A percentile compares a stretch with the other conserved stretches of the same genome.
Evolutionary conservation across 2,113 vertebrate species (phyloP).

Genomic region (Oenanthe melanoleuca): DNA sequence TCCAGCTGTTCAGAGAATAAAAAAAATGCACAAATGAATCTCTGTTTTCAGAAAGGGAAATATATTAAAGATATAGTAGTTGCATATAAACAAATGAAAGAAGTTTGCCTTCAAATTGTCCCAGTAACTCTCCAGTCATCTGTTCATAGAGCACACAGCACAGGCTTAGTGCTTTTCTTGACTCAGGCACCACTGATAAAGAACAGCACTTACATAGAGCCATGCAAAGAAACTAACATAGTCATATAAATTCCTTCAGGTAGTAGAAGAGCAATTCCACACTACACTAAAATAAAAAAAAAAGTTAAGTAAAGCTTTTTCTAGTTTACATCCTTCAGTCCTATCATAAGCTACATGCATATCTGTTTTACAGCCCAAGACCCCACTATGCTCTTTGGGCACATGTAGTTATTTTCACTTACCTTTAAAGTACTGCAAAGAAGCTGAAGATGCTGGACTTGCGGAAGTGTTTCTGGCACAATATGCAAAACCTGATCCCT

Average conservation of each 20-base stretch:
- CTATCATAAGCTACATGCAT: background rate
- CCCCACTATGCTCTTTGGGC: background rate
- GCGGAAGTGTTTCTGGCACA: slow-evolving; percentile 47
- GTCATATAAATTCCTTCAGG: background rate
- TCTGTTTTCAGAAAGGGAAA: background rate
- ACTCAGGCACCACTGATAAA: background rate
- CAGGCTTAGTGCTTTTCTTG: background rate
- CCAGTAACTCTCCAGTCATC: background rate
- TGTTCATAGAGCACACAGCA: background rate
- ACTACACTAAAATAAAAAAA: background rate
- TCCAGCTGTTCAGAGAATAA: slow-evolving; percentile 39
- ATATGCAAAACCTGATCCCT: slow-evolving; percentile 53
- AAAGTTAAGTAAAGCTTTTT: background rate
- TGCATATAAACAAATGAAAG: background rate
- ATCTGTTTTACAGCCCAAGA: background rate
- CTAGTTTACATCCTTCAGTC: background rate
- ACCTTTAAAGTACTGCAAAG: slow-evolving; percentile 34
- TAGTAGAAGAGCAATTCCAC: background rate
- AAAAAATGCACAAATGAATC: slow-evolving; percentile 2
- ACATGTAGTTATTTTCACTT: background rate
- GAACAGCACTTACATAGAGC: background rate
- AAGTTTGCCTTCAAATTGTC: background rate
- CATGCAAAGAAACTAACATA: background rate
- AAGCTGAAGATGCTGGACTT: slow-evolving; percentile 48
- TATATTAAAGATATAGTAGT: background rate